Percentiles rank a stretch among this genome's conserved stretches.
phyloP scores from a whole-genome alignment of 2,113 vertebrate genomes.

The Taxidea taxus region DNA sequence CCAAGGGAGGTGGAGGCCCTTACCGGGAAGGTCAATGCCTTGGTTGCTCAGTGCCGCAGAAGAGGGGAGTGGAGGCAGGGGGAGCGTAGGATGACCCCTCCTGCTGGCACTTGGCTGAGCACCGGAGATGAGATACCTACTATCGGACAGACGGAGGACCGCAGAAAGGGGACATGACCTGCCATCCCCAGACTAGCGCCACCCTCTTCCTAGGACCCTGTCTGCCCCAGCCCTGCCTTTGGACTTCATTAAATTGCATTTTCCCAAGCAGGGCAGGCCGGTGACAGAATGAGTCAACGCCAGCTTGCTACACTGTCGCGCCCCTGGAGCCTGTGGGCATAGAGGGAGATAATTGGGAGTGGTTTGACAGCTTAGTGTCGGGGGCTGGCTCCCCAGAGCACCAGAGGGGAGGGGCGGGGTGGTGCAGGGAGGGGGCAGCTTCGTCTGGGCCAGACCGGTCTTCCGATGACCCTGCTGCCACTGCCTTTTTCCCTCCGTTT shows the following conservation, averaged over 20 bases:
- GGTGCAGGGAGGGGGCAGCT: neutral
- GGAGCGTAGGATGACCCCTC: neutral
- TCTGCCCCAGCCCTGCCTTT: slow-evolving; percentile 31
- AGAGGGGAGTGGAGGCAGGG: neutral
- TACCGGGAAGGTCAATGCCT: neutral
- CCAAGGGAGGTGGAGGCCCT: neutral
- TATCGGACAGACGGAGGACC: neutral
- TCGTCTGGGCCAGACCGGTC: neutral
- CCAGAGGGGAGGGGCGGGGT: neutral
- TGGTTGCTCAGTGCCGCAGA: neutral
- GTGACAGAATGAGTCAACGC: slow-evolving; percentile 74
- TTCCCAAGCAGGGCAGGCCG: slow-evolving; percentile 62
- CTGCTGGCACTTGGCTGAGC: neutral
- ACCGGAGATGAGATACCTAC: neutral
- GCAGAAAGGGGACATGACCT: neutral
- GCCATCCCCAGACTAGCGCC: neutral
- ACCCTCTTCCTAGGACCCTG: slow-evolving; percentile 37
- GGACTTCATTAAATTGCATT: slow-evolving; percentile 61
- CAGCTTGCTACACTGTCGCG: slow-evolving; percentile 73
- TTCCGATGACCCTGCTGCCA: neutral
- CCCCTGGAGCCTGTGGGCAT: slow-evolving; percentile 67
- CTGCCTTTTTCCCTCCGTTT: neutral
- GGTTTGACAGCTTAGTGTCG: slow-evolving; percentile 72
- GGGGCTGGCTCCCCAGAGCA: slow-evolving; percentile 49
- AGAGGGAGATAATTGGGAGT: slow-evolving; percentile 65